Percentiles rank a stretch among this genome's conserved stretches.
Evolutionary conservation across 2,888 invertebrate species (phyloP).

Genomic region (Galerucella calmariensis): DNA sequence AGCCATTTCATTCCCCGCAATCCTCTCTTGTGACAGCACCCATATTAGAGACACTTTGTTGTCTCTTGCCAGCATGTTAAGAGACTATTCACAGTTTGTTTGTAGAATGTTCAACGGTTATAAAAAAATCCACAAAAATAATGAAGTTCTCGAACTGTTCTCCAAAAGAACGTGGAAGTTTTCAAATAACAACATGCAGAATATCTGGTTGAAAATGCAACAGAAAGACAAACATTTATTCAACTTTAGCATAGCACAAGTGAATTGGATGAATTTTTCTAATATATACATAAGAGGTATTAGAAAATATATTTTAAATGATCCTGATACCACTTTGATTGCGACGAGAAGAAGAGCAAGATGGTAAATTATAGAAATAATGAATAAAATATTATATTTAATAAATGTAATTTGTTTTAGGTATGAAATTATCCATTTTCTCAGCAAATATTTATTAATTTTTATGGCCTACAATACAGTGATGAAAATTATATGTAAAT

Average conservation of each 20-base stretch:
- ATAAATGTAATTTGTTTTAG: not conserved
- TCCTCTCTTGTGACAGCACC: too few species aligned
- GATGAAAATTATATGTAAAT: not conserved
- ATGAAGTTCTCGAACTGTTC: constrained; percentile 79
- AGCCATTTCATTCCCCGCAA: too few species aligned
- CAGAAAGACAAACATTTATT: constrained; percentile 70
- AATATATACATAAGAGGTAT: constrained; percentile 78
- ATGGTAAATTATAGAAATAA: constrained; percentile 39
- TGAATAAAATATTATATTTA: too few species aligned
- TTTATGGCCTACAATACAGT: constrained; percentile 3
- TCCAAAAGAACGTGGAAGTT: constrained; percentile 78
- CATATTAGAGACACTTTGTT: too few species aligned
- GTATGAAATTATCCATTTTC: not conserved
- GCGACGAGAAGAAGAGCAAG: constrained; percentile 40
- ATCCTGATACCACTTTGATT: constrained; percentile 73
- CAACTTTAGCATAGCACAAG: constrained; percentile 76
- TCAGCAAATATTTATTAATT: not conserved
- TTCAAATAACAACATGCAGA: constrained; percentile 72
- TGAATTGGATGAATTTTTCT: constrained; percentile 81
- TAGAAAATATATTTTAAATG: constrained; percentile 81
- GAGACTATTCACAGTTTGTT: too few species aligned
- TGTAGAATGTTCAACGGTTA: constrained; percentile 82
- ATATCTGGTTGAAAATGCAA: constrained; percentile 69
- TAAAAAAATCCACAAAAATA: constrained; percentile 81
- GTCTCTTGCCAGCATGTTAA: too few species aligned